Percentiles rank a stretch among this genome's conserved stretches.
Evolutionary conservation across 2,113 vertebrate genomes (phyloP).

Genomic region (Hiodon alosoides): DNA sequence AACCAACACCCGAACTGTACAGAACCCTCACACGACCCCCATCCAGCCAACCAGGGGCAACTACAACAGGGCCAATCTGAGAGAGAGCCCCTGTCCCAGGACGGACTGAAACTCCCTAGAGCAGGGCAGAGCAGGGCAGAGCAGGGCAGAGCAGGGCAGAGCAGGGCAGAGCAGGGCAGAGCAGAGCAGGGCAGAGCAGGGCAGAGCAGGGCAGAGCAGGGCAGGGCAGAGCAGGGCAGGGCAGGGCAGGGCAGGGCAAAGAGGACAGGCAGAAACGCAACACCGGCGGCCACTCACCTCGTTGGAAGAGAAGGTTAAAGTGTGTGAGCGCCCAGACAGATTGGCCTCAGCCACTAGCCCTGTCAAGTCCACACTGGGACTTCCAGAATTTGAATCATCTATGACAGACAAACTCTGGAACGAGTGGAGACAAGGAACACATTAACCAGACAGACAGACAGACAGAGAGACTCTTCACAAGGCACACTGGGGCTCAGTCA

Average conservation of each 20-base stretch:
- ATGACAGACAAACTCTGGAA: slow-evolving; percentile 90
- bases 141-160: background rate
- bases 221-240: background rate
- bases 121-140: slow-evolving; percentile 12
- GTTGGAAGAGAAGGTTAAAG: slow-evolving; percentile 90
- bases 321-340: slow-evolving; percentile 87
- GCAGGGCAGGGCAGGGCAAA: background rate
- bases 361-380: slow-evolving; percentile 80
- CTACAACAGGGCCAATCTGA: slow-evolving; percentile 35
- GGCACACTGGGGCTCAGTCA: background rate
- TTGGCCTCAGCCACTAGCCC: slow-evolving; percentile 87
- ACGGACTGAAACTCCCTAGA: too few relatives aligned
- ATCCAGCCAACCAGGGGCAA: background rate
- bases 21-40: too few relatives aligned
- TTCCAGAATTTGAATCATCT: slow-evolving; percentile 83
- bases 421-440: slow-evolving; percentile 77
- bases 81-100: slow-evolving; percentile 44
- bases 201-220: slow-evolving; percentile 14
- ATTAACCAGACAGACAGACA: slow-evolving; percentile 62
- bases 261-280: slow-evolving; percentile 23
- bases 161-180: background rate
- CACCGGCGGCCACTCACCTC: slow-evolving; percentile 75
- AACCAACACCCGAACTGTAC: too few relatives aligned
- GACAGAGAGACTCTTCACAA: background rate
- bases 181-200: slow-evolving; percentile 20